Percentiles rank a stretch among this genome's conserved stretches.
Evolutionary conservation across 2,113 vertebrate species (phyloP).

Genomic region (Sminthopsis crassicaudata): DNA sequence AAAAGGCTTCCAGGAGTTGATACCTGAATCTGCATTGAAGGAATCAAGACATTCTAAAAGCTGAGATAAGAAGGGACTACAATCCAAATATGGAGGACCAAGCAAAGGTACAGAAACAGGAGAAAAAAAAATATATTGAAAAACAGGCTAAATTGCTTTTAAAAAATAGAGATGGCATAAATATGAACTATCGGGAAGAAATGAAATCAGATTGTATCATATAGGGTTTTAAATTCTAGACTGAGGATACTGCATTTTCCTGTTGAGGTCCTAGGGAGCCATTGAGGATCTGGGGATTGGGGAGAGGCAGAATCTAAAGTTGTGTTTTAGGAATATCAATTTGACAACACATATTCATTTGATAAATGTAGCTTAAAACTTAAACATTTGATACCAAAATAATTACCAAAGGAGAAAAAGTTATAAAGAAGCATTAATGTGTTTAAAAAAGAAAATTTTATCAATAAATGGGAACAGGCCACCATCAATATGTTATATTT

Average conservation of each 20-base stretch:
- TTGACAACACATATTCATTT: background rate
- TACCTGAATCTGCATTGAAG: background rate
- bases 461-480: background rate
- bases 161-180: background rate
- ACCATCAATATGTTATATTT: conserved; percentile 49
- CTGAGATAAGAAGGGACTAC: background rate
- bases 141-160: background rate
- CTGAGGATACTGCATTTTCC: background rate
- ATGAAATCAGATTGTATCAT: background rate
- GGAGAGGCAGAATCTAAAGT: background rate
- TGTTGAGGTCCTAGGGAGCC: background rate
- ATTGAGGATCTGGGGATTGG: background rate
- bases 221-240: background rate
- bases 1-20: background rate
- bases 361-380: background rate
- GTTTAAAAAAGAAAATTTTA: conserved; percentile 22
- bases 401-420: background rate
- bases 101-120: background rate
- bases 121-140: background rate
- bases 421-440: background rate
- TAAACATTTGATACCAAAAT: background rate
- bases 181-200: background rate
- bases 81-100: background rate
- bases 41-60: background rate
- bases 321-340: background rate